A percentile compares a stretch with the other conserved stretches of the same genome.
Evolutionary conservation across 2,113 vertebrate species (phyloP).

Genomic region (Telmatochromis sp.): DNA sequence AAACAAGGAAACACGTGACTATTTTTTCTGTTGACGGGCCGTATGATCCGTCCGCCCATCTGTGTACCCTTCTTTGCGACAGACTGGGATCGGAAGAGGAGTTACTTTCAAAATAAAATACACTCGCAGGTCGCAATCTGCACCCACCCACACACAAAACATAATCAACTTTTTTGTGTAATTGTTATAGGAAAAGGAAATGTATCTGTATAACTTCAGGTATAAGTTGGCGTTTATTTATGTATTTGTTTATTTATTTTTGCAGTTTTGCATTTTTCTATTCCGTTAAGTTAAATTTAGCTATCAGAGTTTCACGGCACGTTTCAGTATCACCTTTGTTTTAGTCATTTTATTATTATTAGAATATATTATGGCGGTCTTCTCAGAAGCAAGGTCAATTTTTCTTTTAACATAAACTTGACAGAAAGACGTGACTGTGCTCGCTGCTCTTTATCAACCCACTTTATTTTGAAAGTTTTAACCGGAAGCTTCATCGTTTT

Average conservation of each 20-base stretch:
- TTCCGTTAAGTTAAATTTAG: background rate
- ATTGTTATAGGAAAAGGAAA: background rate
- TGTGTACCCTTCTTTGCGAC: background rate
- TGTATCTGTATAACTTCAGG: background rate
- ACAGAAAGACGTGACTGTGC: too few relatives aligned
- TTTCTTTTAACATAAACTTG: background rate
- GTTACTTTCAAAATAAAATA: background rate
- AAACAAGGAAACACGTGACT: slow-evolving; percentile 71
- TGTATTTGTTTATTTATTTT: background rate
- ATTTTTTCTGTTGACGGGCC: slow-evolving; percentile 5
- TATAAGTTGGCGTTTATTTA: background rate
- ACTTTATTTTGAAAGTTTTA: slow-evolving; percentile 8
- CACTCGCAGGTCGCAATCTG: accelerated
- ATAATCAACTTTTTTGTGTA: background rate
- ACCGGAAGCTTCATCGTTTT: background rate
- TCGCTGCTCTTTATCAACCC: accelerated
- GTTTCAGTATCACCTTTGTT: background rate
- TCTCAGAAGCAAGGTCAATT: background rate
- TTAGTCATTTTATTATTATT: background rate
- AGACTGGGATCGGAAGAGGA: background rate
- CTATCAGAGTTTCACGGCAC: background rate
- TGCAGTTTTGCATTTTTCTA: background rate
- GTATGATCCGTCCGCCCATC: slow-evolving; percentile 11
- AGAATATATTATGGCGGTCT: background rate
- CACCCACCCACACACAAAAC: background rate